phyloP scores from a whole-genome alignment of 2,888 invertebrate species.

The Nineta flava region DNA sequence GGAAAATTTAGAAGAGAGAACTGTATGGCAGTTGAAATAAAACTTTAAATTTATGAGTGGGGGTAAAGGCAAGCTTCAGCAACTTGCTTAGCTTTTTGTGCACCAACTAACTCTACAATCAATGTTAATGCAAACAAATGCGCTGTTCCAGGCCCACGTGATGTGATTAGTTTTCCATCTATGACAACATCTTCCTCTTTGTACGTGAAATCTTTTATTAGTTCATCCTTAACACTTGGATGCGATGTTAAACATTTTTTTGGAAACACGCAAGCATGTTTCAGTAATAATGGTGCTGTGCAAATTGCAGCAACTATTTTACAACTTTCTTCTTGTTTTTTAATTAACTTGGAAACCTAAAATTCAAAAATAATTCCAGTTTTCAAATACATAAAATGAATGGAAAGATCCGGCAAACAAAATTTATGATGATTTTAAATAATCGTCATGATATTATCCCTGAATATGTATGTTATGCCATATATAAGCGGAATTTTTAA shows the following conservation, averaged over 20 bases:
- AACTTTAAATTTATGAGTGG: too few relatives aligned
- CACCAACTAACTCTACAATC: conserved; percentile 37
- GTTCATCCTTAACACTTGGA: conserved; percentile 62
- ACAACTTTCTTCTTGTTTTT: conserved; percentile 58
- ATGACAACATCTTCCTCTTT: conserved; percentile 47
- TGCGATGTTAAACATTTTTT: conserved; percentile 83
- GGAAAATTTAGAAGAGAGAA: too few relatives aligned
- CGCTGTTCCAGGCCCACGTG: conserved; percentile 51
- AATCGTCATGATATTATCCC: too few relatives aligned
- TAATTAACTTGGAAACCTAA: conserved; percentile 56
- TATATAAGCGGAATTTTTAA: too few relatives aligned
- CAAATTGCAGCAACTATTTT: conserved; percentile 86
- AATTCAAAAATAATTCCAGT: too few relatives aligned
- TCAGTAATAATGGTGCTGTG: conserved; percentile 85
- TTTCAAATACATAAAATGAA: too few relatives aligned
- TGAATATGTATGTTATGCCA: too few relatives aligned
- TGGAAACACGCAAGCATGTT: conserved; percentile 60
- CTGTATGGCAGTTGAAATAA: too few relatives aligned
- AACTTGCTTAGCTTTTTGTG: conserved; percentile 35
- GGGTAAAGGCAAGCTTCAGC: conserved; percentile 23
- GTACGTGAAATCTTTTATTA: conserved; percentile 48
- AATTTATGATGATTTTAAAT: too few relatives aligned
- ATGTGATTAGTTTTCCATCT: conserved; percentile 63
- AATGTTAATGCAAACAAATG: conserved; percentile 49
- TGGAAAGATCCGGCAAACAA: too few relatives aligned